Evolutionary conservation across 2,888 invertebrate species (phyloP), one percentile per base, ranked within the genome.

Genomic region (Agonopterix arenella): DNA sequence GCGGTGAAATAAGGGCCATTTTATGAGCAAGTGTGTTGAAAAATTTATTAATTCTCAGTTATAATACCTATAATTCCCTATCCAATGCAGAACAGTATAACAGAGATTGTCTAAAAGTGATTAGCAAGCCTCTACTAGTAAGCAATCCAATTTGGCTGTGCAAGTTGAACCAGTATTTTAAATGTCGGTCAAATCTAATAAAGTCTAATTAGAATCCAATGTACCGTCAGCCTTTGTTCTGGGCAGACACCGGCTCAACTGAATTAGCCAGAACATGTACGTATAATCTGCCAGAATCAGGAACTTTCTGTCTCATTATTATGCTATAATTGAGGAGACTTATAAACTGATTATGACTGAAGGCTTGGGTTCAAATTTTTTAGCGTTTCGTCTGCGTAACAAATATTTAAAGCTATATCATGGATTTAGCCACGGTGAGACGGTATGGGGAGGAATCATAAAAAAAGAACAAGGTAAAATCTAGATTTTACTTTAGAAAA

Each of bases 161-260:
- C 66, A 75, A 76, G 72, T 73, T 71, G 67, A 76, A 73, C 71
- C 70, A 69, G 76, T 75, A 74, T 80, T 80, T 82, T 79, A 80
- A 79, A 83, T 82, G 80, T 79, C 74, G 73, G 76, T 80, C 73
- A 80, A 82, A 82, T 77, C 79, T 77, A 81, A 83, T 82, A 78
- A 82, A 76, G 76, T 72, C 76, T 73, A 76, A 80, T 82, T 83
- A 82, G 77, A 73, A 75, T 75, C 76, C 79, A 70, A 80, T 82
- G 78, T 77, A 78, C 47, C 59, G 57, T 51, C 56, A 48, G 54
- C 55, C 60, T 60, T 57, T 62, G 59, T 60, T 58, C 61, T 28
- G 57, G 58, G 64, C 70, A 69, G 72, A 71, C 69, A 54, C 61
- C 54, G 64, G 66, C 60, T 61, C 67, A 59, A 61, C 68, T 60